Base-by-base conservation (phyloP, 1,140 invertebrate genomes). In the Episyrphus balteatus region DNA sequence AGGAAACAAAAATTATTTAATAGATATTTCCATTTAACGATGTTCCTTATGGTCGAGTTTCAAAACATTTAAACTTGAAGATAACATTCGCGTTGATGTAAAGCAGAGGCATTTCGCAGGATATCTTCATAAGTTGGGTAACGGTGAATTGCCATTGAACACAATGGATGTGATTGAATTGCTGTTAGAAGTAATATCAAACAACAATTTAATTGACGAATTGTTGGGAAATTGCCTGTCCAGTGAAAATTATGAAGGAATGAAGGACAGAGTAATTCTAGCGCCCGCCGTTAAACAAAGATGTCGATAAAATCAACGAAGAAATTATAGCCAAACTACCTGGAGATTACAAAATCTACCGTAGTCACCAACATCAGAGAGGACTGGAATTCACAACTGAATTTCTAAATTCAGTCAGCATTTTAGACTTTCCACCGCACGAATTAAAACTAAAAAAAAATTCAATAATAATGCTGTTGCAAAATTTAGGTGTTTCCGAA, bases 231-330 rank as follows among this genome's bases (percentile, higher is more conserved):
- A 51, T 13, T 42, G 41, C 17, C 21, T 42, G 14, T 7, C n/a
- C n/a, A 42, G 41, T 42, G 44, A 46, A 50, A 46, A 44, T 30
- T 36, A 53, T n/a, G n/a, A n/a, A n/a, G n/a, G n/a, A n/a, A n/a
- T 49, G 43, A 51, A 49, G 49, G 32, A 43, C 11, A 48, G 59
- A 38, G 44, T 46, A 18, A 45, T 56, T 12, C 40, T 58, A 15
- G 42, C 48, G 10, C 52, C 55, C n/a, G n/a, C n/a, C n/a, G n/a
- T n/a, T n/a, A n/a, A n/a, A n/a, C n/a, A n/a, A n/a, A n/a, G n/a
- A n/a, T n/a, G n/a, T n/a, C n/a, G 1, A 33, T 50, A 40, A 49
- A 33, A 52, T 57, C 12, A 60, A 63, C 47, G 46, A 51, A 21
- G 41, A 33, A 37, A 50, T 58, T 8, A 13, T 62, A 11, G 21